These are phyloP conservation scores for Dioctria linearis DNA, from an alignment of 2,888 invertebrate genomes.

Conservation along the genomic window DNA sequence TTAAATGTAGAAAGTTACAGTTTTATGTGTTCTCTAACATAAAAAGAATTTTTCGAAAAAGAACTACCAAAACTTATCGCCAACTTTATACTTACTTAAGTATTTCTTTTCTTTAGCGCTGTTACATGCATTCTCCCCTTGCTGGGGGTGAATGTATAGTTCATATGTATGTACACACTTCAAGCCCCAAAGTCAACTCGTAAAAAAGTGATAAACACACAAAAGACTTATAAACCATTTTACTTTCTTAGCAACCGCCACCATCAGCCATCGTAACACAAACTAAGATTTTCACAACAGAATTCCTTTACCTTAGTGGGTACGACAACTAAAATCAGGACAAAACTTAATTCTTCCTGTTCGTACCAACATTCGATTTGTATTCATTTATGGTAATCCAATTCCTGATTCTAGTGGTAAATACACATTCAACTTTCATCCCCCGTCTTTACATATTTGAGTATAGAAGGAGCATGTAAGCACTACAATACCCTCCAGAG, in stretches of 20 bases:
- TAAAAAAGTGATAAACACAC: slow-evolving; percentile 51
- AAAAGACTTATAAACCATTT: slow-evolving; percentile 45
- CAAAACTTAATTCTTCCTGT: slow-evolving; percentile 6
- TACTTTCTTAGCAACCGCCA: slow-evolving; percentile 27
- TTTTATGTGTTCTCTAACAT: no score
- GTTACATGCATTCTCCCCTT: no score
- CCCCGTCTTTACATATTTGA: not conserved
- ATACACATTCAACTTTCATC: slow-evolving; percentile 24
- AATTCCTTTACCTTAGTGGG: slow-evolving; percentile 25
- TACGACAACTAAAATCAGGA: slow-evolving; percentile 7
- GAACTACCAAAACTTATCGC: no score
- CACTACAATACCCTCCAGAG: not conserved
- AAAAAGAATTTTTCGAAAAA: no score
- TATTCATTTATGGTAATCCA: slow-evolving; percentile 59
- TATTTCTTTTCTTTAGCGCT: no score
- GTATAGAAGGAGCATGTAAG: not conserved
- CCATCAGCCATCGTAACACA: slow-evolving; percentile 15
- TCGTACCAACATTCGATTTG: slow-evolving; percentile 58
- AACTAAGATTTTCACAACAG: slow-evolving; percentile 20
- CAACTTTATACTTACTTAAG: no score
- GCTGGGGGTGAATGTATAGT: no score
- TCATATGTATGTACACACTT: no score
- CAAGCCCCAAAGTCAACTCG: not conserved
- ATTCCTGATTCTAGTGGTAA: slow-evolving; percentile 57
- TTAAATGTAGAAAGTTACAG: no score